phyloP scores from a whole-genome alignment of 2,888 invertebrate species.

The Drosophila picticornis region DNA sequence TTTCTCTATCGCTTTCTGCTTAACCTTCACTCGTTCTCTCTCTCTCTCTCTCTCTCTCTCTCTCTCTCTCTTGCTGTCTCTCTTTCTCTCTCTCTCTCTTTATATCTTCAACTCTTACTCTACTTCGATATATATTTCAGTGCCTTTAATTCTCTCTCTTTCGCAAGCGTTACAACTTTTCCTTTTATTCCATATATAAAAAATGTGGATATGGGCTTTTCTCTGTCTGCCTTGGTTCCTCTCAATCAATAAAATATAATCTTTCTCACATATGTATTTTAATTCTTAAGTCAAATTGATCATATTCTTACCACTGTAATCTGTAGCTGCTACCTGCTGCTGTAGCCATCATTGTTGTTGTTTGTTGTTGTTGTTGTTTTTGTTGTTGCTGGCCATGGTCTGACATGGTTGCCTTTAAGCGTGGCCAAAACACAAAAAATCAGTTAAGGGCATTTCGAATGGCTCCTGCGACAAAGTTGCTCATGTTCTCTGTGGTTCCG shows the following conservation, averaged over 20 bases:
- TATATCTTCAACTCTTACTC: too few species aligned
- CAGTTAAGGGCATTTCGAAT: conserved; percentile 66
- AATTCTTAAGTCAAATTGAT: not conserved
- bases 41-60: not conserved
- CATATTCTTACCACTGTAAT: conserved; percentile 23
- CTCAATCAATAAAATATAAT: not conserved
- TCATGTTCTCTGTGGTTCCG: conserved; percentile 22
- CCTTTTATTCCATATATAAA: too few species aligned
- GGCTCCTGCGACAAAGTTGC: conserved; percentile 22
- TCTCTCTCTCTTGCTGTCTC: too few species aligned
- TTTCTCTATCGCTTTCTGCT: too few species aligned
- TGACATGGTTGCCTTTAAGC: conserved; percentile 73
- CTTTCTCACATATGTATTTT: not conserved
- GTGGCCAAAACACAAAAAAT: conserved; percentile 42
- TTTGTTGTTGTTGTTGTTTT: not conserved
- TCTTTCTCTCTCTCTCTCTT: not conserved
- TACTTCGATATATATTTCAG: too few species aligned
- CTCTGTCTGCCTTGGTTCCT: too few species aligned
- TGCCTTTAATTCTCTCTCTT: too few species aligned
- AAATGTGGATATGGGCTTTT: too few species aligned
- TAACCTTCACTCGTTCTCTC: not conserved
- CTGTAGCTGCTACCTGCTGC: conserved; percentile 32
- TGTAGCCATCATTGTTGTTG: not conserved
- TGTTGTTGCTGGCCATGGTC: conserved; percentile 28
- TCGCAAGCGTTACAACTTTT: too few species aligned